Percentiles rank a stretch among this genome's conserved stretches.
Conservation (phyloP, 2,797 vertebrate species). For the Sebastolobus alascanus region DNA sequence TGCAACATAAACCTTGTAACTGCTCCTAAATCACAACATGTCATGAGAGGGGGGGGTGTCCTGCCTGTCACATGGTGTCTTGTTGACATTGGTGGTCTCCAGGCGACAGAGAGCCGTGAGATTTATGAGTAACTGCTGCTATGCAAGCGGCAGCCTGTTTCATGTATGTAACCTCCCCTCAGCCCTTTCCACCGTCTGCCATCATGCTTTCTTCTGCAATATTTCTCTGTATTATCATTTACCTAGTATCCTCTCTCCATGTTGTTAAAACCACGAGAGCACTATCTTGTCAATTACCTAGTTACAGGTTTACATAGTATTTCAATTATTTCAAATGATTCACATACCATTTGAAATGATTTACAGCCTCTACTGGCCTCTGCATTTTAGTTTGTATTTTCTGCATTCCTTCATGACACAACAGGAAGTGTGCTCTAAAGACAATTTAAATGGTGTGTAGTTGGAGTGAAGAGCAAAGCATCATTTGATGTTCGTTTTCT, state of each 20-base stretch:
- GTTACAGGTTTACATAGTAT: background rate
- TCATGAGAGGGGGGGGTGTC: background rate
- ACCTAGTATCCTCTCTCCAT: background rate
- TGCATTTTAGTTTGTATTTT: background rate
- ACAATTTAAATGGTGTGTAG: background rate
- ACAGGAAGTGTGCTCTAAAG: background rate
- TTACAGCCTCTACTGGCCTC: background rate
- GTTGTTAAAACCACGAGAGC: background rate
- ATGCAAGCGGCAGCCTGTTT: constrained; percentile 29
- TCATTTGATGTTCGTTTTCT: background rate
- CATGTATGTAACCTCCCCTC: background rate
- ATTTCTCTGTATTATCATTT: background rate
- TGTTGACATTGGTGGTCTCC: constrained; percentile 41
- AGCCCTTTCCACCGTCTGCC: too few relatives aligned
- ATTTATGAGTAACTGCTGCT: constrained; percentile 59
- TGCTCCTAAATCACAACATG: constrained; percentile 65
- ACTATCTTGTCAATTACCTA: background rate
- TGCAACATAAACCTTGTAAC: constrained; percentile 65
- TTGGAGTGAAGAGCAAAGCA: background rate
- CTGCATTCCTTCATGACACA: constrained; percentile 1
- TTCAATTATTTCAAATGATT: background rate
- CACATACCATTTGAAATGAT: background rate
- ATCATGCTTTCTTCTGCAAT: background rate
- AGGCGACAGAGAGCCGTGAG: constrained; percentile 39
- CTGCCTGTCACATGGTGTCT: constrained; percentile 21